Conservation (phyloP, 2,888 invertebrate genomes). For the Anticlea derivata region DNA sequence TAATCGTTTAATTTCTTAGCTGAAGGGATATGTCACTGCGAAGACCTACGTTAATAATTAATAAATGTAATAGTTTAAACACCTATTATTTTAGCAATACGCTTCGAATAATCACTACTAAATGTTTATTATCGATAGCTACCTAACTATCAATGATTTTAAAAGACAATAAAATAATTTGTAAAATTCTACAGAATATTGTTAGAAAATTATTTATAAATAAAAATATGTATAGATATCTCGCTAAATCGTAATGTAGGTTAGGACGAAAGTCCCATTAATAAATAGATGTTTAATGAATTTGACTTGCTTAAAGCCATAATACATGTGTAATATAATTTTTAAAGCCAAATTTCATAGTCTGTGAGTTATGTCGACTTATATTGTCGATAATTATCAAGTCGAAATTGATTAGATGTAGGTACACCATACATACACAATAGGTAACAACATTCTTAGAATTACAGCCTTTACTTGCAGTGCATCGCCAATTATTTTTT, state of each 20-base stretch:
- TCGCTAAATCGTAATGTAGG: conserved; percentile 70
- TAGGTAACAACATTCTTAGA: conserved; percentile 78
- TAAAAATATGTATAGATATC: conserved; percentile 69
- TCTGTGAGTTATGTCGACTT: conserved; percentile 82
- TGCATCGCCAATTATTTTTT: conserved; percentile 42
- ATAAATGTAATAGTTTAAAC: conserved; percentile 56
- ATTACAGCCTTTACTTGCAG: conserved; percentile 68
- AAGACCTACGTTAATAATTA: conserved; percentile 53
- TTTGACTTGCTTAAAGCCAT: conserved; percentile 80
- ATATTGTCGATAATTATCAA: conserved; percentile 70
- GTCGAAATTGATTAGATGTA: conserved; percentile 73
- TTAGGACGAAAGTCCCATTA: conserved; percentile 53
- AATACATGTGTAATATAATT: conserved; percentile 77
- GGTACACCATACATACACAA: conserved; percentile 69
- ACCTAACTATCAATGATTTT: conserved; percentile 61
- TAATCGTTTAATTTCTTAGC: conserved; percentile 39
- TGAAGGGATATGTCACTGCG: conserved; percentile 66
- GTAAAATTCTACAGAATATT: conserved; percentile 78
- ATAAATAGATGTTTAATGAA: conserved; percentile 74
- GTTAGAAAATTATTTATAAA: conserved; percentile 78
- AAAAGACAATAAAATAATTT: conserved; percentile 74
- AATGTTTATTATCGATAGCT: conserved; percentile 61
- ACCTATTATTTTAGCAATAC: conserved; percentile 65
- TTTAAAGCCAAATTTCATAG: conserved; percentile 84
- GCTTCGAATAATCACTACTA: conserved; percentile 62